Conservation (phyloP, 2,888 invertebrate species). For the Scelioninae gen. 1 region DNA sequence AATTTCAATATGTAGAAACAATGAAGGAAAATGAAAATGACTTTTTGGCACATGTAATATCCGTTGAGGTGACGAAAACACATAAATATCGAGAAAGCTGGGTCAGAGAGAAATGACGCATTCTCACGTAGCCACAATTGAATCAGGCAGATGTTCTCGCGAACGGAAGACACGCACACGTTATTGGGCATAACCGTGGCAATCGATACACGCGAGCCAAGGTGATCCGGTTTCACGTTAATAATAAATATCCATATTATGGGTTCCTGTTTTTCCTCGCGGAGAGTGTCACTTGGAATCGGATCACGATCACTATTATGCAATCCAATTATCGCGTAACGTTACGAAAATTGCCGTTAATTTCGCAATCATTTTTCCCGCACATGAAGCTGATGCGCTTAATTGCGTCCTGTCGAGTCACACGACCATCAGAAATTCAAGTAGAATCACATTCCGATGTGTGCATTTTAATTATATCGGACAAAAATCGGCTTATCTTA, state of each 20-base stretch:
- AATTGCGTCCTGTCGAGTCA: conserved; percentile 47
- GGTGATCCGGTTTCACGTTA: conserved; percentile 80
- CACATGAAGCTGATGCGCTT: conserved; percentile 9
- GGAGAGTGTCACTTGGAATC: conserved; percentile 71
- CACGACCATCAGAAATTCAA: conserved; percentile 16
- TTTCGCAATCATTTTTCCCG: conserved; percentile 29
- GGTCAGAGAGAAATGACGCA: conserved; percentile 9
- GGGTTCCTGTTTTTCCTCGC: conserved; percentile 92
- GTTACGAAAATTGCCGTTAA: conserved; percentile 67
- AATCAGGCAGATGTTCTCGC: conserved; percentile 40
- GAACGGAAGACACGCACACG: conserved; percentile 6
- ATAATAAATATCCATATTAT: conserved; percentile 88
- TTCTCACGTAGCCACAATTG: conserved; percentile 34
- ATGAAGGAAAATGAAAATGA: too few species aligned
- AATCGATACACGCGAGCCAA: conserved; percentile 82
- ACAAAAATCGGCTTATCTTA: conserved; percentile 20
- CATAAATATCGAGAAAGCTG: conserved; percentile 42
- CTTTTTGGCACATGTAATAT: not conserved
- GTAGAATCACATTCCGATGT: conserved; percentile 14
- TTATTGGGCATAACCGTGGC: conserved; percentile 71
- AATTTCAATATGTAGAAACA: too few species aligned
- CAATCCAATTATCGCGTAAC: conserved; percentile 76
- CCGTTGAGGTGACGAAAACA: not conserved
- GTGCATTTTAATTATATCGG: conserved; percentile 19
- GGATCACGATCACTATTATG: conserved; percentile 78